Evolutionary conservation across 2,113 vertebrate genomes (phyloP).

Genomic region (Tiliqua scincoides): DNA sequence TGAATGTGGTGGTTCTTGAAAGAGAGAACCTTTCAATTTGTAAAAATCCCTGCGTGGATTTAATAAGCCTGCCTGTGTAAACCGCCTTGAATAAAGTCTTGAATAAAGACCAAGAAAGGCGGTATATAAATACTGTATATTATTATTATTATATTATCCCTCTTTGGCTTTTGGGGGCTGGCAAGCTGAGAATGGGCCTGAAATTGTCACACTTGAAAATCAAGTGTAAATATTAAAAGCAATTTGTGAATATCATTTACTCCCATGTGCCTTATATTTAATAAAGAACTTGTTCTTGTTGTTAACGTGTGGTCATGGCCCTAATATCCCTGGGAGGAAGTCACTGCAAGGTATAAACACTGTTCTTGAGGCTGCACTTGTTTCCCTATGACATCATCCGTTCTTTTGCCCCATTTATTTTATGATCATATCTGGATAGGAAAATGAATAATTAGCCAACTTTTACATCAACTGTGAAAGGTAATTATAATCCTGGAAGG

Average conservation of each 20-base stretch:
- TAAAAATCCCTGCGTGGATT: no score
- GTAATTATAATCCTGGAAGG: slow-evolving; percentile 52
- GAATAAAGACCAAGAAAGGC: no score
- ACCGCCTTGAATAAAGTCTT: no score
- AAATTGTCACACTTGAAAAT: background rate
- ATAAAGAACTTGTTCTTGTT: slow-evolving; percentile 28
- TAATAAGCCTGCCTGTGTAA: no score
- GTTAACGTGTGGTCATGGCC: slow-evolving; percentile 25
- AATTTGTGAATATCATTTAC: background rate
- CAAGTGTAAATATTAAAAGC: background rate
- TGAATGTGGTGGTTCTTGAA: no score
- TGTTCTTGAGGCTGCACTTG: slow-evolving; percentile 51
- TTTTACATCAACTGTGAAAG: slow-evolving; percentile 56
- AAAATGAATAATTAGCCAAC: slow-evolving; percentile 51
- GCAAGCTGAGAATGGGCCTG: background rate
- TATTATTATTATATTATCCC: no score
- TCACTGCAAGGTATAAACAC: slow-evolving; percentile 27
- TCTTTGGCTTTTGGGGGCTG: background rate
- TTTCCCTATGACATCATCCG: slow-evolving; percentile 51
- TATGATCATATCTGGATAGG: slow-evolving; percentile 63
- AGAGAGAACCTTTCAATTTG: no score
- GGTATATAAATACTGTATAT: no score
- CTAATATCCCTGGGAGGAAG: slow-evolving; percentile 32
- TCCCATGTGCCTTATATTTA: background rate
- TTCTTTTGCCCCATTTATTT: slow-evolving; percentile 63